Evolutionary conservation across 2,113 vertebrate species (phyloP), one percentile per base, ranked within the genome.

Genomic region (Ammospiza nelsoni): DNA sequence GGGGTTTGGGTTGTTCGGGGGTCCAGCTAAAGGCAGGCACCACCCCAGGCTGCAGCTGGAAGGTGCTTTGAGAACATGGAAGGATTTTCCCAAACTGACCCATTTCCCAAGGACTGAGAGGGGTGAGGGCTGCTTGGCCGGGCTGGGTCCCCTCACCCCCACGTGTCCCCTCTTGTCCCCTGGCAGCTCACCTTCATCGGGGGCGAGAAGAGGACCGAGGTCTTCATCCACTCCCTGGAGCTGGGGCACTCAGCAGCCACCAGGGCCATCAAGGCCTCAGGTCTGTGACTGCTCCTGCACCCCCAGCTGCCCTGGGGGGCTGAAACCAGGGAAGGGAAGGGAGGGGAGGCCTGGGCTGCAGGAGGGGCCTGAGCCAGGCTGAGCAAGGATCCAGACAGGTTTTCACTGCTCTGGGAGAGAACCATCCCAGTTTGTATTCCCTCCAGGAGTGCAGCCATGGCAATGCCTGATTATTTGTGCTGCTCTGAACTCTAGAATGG

Each of bases 151-250:
- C 23, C 65, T 96, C 55, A 90, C 44, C n/a, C 37, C 12, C 10
- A 2, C 1, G 0, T 71, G 0, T 71, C 41, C 24, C 6, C 71
- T 71, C 21, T 24, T 66, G 20, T 62, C 48, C 39, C 87, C 33
- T 91, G 97, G 54, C 92, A 99, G 99, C 92, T 99, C 95, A 99
- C 98, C 9, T 98, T 99, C 88, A 97, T 98, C 1, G 97, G 98
- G 0, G 99, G 99, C 39, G 98, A 99, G 90, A 99, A 97, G 92
- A 98, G 96, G 51, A 99, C 98, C 0, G 99, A 99, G 94, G 99
- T 99, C 77, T 99, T 99, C 68, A 98, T 99, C 79, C 99, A 99
- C 78, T 99, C 99, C 12, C 97, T 99, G 3, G 99, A 99, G 94
- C 96, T 99, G 96, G 99, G 99, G 41, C 99, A 99, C 97, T 98